Evolutionary conservation across 2,113 vertebrate species (phyloP).

Genomic region (Oreochromis spilurus): DNA sequence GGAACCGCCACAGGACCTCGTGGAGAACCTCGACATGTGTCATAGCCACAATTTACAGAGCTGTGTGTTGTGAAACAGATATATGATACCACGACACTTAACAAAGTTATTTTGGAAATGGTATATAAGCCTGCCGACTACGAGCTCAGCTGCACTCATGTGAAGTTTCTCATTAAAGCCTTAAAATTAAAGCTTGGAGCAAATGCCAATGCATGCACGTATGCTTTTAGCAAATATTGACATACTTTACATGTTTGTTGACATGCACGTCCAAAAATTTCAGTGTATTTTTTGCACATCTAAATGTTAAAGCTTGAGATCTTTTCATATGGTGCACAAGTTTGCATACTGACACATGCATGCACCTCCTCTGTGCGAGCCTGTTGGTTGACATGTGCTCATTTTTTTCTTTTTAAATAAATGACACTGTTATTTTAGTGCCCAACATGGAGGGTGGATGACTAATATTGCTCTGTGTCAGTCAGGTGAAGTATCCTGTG

Average conservation of each 20-base stretch:
- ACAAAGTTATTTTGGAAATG: slow-evolving; percentile 74
- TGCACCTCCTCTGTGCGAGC: neutral
- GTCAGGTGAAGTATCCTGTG: neutral
- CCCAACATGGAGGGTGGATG: neutral
- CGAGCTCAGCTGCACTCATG: slow-evolving; percentile 24
- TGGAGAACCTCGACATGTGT: slow-evolving; percentile 74
- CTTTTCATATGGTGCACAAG: neutral
- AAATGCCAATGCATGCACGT: neutral
- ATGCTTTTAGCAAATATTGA: neutral
- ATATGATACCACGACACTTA: slow-evolving; percentile 67
- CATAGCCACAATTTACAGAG: slow-evolving; percentile 77
- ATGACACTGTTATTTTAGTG: neutral
- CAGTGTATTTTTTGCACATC: neutral
- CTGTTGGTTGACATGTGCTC: neutral
- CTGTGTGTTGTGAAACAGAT: slow-evolving; percentile 74
- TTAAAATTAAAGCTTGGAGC: neutral
- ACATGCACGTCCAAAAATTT: neutral
- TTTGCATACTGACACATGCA: neutral
- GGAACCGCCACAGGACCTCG: slow-evolving; percentile 59
- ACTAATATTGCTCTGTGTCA: neutral
- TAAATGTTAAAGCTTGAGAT: neutral
- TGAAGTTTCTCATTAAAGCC: slow-evolving; percentile 44
- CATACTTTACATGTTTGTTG: neutral
- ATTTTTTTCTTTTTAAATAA: neutral
- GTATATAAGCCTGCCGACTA: slow-evolving; percentile 34